These are phyloP conservation scores for Popillia japonica DNA, from an alignment of 1,140 invertebrate genomes.

Conservation along the genomic window DNA sequence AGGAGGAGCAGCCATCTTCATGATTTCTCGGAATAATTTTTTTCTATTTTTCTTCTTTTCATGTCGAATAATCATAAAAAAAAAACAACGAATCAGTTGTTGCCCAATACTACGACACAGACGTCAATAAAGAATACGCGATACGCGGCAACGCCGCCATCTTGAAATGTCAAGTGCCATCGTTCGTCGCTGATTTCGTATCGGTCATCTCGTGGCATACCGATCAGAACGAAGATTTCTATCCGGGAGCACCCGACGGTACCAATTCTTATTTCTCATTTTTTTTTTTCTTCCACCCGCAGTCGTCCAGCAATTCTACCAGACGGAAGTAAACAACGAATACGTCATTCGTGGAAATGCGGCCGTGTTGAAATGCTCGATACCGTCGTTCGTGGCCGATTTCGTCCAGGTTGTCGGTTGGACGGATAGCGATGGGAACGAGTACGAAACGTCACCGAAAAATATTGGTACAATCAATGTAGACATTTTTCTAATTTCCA, in stretches of 20 bases:
- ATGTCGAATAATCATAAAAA: not conserved
- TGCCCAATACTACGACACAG: slow-evolving; percentile 84
- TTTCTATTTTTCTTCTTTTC: not conserved
- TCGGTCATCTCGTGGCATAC: slow-evolving; percentile 88
- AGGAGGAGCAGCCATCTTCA: not conserved
- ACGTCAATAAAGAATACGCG: slow-evolving; percentile 91
- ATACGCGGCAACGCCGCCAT: slow-evolving; percentile 91
- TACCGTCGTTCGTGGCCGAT: slow-evolving; percentile 91
- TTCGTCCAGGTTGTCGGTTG: slow-evolving; percentile 88
- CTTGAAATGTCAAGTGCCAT: slow-evolving; percentile 90
- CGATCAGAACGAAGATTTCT: slow-evolving; percentile 76
- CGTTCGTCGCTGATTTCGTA: slow-evolving; percentile 92
- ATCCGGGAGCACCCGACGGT: slow-evolving; percentile 72
- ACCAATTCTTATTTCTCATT: slow-evolving; percentile 44
- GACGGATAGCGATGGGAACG: slow-evolving; percentile 81
- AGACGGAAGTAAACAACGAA: slow-evolving; percentile 91
- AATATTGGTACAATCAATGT: slow-evolving; percentile 68
- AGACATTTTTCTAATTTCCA: too few relatives aligned
- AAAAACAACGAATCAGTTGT: slow-evolving; percentile 69
- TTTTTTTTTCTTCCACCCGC: slow-evolving; percentile 51
- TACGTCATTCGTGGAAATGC: slow-evolving; percentile 93
- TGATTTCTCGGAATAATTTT: too few relatives aligned
- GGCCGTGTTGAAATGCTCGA: slow-evolving; percentile 91
- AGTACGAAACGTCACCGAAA: slow-evolving; percentile 68
- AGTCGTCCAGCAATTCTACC: slow-evolving; percentile 90